Base-by-base conservation (phyloP, 2,113 vertebrate species). In the Aix galericulata region DNA sequence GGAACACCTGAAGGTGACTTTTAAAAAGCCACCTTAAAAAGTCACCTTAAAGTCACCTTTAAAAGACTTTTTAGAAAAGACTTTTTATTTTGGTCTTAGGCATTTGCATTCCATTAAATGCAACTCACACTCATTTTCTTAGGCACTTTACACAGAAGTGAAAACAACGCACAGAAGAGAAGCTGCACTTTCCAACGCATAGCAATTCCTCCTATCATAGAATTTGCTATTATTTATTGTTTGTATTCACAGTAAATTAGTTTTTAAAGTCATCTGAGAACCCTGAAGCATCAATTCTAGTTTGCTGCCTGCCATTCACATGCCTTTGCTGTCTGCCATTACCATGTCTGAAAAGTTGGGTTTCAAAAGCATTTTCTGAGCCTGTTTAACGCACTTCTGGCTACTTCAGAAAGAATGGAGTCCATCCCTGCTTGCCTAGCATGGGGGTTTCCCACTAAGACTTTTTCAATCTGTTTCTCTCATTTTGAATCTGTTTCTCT, bases 341-440 rank as follows among this genome's bases (percentile, higher is more conserved):
- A 32, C 88, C 88, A 71, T 83, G 82, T 71, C 78, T 56, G 68
- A 60, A 89, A 76, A 88, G 17, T 88, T 83, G 55, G 13, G 8
- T 89, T 91, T 94, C 67, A 76, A 87, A 88, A 95, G 42, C 17
- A 27, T 67, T 94, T 94, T 94, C 71, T 94, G 46, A 80, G 46
- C 13, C 44, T 73, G 8, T 32, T 16, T 48, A 69, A 73, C 69
- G 48, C 53, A 56, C 27, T 79, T 91, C 69, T 77, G 34, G 75
- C 42, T 64, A 60, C 40, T 96, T 89, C 72, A 86, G 60, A 89
- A 83, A 85, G n/a, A 86, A 15, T 1, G 4, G 36, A 86, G 17
- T 85, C 82, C 0, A 9, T 77, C 17, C 72, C 48, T 90, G 26
- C 82, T 78, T 90, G 85, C 59, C 83, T 83, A 58, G 60, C 93